Evolutionary conservation across 2,888 invertebrate species (phyloP), one percentile per base, ranked within the genome.

Genomic region (Gandaritis pyraliata): DNA sequence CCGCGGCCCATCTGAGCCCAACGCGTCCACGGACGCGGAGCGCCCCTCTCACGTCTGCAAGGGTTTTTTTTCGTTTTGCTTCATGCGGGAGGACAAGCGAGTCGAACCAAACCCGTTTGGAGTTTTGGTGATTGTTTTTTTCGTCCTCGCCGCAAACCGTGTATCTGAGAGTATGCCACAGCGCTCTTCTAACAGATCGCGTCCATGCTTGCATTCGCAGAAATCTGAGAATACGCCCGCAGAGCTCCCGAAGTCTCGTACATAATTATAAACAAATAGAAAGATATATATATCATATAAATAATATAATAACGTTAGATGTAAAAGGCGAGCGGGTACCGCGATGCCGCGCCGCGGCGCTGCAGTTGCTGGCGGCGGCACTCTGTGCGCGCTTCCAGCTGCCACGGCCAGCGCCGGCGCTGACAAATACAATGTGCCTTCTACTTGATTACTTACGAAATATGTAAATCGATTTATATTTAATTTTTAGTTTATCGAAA

Each of bases 401-500:
- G 75, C 73, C 78, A 71, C 72, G 74, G 68, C 74, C 72, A 72
- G 43, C 43, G 43, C 10, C 43, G 76, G 80, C 80, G 80, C 78
- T 76, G 73, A 79, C 73, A 75, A 70, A 72, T 82, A 78, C 76
- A 88, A 61, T 64, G 91, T 91, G 91, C 90, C 92, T 91, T 90
- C 86, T 90, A 88, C 88, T 84, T 83, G 87, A 82, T 16, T 43
- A 43, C 43, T 82, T 85, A 85, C 81, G 78, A 85, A 76, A 86
- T 82, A 61, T 61, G 64, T 61, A 90, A 88, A 89, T 89, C 85
- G 85, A 88, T 86, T 46, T 87, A 83, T 89, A 90, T 91, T 90
- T 90, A 89, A 90, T 89, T 86, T 88, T 90, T 90, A 91, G 89
- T 91, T 90, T 76, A 88, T 87, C 87, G 83, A 90, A 76, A 90